Evolutionary conservation across 2,888 invertebrate species (phyloP).

Genomic region (Leptopilina myrica): DNA sequence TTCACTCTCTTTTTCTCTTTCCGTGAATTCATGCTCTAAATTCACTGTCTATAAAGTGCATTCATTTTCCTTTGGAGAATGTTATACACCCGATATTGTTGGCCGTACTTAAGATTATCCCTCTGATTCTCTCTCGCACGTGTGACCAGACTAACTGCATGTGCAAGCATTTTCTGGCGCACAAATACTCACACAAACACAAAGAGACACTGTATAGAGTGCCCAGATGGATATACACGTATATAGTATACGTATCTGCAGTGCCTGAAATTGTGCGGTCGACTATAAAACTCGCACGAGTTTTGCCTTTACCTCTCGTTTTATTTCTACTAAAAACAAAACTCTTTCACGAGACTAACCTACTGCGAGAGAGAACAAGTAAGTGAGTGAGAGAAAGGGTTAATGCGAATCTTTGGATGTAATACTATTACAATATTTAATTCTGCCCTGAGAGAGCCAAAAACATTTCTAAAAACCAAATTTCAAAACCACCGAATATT

Average conservation of each 20-base stretch:
- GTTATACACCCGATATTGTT: constrained; percentile 6
- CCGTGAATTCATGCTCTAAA: constrained; percentile 16
- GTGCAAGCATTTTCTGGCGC: constrained; percentile 20
- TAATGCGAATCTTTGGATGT: not conserved
- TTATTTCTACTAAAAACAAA: constrained; percentile 52
- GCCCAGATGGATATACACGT: too few relatives aligned
- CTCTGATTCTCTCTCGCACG: constrained; percentile 23
- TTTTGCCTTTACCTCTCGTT: constrained; percentile 43
- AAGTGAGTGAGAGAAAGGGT: not conserved
- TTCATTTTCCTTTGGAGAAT: constrained; percentile 8
- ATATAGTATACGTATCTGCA: not conserved
- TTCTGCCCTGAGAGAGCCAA: not conserved
- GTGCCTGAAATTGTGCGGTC: constrained; percentile 22
- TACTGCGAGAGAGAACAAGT: too few relatives aligned
- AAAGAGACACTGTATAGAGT: too few relatives aligned
- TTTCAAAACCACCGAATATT: too few relatives aligned
- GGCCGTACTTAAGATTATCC: constrained; percentile 34
- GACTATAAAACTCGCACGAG: constrained; percentile 19
- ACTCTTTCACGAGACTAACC: not conserved
- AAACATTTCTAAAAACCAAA: too few relatives aligned
- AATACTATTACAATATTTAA: constrained; percentile 27
- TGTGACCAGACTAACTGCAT: constrained; percentile 31
- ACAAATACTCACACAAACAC: not conserved
- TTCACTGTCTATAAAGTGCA: constrained; percentile 24
- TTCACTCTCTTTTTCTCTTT: not conserved